A percentile compares a stretch with the other conserved stretches of the same genome.
phyloP scores from a whole-genome alignment of 2,113 vertebrate genomes.

The Saccopteryx bilineata region DNA sequence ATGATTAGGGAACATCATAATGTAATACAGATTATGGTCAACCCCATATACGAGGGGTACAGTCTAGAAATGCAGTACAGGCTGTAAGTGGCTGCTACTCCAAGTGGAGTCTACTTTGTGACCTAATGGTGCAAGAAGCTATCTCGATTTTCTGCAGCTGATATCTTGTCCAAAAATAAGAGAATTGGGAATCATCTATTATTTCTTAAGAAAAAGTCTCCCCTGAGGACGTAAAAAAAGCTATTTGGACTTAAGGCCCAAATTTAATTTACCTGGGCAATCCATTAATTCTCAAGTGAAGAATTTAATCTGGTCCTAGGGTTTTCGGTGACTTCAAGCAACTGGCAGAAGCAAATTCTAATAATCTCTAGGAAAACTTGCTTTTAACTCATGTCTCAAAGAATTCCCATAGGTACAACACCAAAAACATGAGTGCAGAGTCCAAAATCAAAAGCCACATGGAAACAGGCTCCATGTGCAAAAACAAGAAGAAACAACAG shows the following conservation, averaged over 20 bases:
- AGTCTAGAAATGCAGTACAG: background rate
- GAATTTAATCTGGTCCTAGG: slow-evolving; percentile 46
- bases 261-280: slow-evolving; percentile 44
- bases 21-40: background rate
- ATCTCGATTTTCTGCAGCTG: background rate
- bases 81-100: background rate
- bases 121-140: slow-evolving; percentile 6
- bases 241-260: slow-evolving; percentile 36
- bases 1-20: background rate
- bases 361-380: slow-evolving; percentile 46
- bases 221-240: background rate
- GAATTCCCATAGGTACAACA: slow-evolving; percentile 11
- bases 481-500: background rate
- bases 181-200: slow-evolving; percentile 18
- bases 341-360: background rate
- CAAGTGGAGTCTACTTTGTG: background rate
- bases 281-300: slow-evolving; percentile 53
- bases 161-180: background rate
- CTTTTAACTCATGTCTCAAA: slow-evolving; percentile 58
- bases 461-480: background rate
- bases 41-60: background rate
- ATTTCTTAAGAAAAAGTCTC: background rate
- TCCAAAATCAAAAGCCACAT: background rate
- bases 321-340: slow-evolving; percentile 2
- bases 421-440: slow-evolving; percentile 4